Evolutionary conservation across 2,113 vertebrate species (phyloP).

Genomic region (Malurus cyaneus): DNA sequence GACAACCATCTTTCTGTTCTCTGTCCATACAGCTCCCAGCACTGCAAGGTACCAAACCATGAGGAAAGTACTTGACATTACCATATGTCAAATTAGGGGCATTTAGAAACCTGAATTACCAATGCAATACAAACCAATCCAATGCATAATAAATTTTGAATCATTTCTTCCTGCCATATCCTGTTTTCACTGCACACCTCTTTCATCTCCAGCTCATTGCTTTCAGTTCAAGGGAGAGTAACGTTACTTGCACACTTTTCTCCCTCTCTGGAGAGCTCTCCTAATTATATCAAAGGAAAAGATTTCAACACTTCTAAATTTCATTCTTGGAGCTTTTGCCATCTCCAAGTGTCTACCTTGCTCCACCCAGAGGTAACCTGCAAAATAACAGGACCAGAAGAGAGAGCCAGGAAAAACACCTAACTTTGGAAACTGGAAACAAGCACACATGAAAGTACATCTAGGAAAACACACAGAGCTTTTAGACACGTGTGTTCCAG

Average conservation of each 20-base stretch:
- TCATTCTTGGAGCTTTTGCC: not conserved
- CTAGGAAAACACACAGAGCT: not conserved
- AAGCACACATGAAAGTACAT: not conserved
- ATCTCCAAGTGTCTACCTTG: not conserved
- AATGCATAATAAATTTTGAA: not conserved
- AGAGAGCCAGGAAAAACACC: not conserved
- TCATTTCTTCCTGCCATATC: not conserved
- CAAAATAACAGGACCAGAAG: not conserved
- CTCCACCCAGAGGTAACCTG: not conserved
- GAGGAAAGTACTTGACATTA: not conserved
- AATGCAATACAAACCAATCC: not conserved
- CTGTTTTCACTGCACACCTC: not conserved
- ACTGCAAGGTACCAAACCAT: slow-evolving; percentile 13
- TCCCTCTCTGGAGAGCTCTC: not conserved
- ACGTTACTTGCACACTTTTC: not conserved
- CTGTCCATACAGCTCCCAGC: not conserved
- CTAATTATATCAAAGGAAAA: not conserved
- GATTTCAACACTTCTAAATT: not conserved
- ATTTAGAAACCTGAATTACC: not conserved
- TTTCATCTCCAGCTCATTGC: not conserved
- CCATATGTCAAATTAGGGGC: not conserved
- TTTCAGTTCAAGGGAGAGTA: not conserved
- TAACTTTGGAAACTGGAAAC: not conserved
- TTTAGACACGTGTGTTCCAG: accelerated
- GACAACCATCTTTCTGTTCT: slow-evolving; percentile 41